Evolutionary conservation across 2,888 invertebrate genomes (phyloP), one percentile per base, ranked within the genome.

Genomic region (Corbicula japonica): DNA sequence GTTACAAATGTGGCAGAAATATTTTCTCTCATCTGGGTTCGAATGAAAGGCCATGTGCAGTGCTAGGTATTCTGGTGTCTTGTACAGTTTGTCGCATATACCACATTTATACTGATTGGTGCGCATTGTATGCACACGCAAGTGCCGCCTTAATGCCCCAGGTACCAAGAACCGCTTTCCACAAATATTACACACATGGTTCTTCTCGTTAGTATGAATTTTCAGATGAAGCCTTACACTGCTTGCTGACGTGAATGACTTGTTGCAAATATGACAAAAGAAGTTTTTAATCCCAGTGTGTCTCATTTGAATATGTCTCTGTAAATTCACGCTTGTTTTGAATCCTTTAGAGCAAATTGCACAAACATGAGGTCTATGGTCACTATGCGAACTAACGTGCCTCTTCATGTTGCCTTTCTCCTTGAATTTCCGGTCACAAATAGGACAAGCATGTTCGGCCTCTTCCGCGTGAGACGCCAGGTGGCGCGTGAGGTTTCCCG

Each of bases 1-100:
- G 28, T 75, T 77, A 50, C 81, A 81, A 1, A 81, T 38, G 34
- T 81, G 77, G 38, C 81, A 81, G 38, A 81, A 71, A 46, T 81
- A 74, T 1, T 74, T 71, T n/a, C 41, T 50, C 1, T 35, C 50
- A 3, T 8, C 15, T n/a, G 52, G n/a, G n/a, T n/a, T n/a, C n/a
- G n/a, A 38, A 23, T 66, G 66, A 21, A 5, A 35, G 2, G 32
- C 66, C 52, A 66, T 66, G 26, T 66, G 66, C 26, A n/a, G 28
- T 3, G 66, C 38, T 18, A 66, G 26, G 4, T 28, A 41, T n/a
- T 66, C 66, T 10, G 52, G 1, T 1, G 52, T 38, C 30, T 41
- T 35, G 38, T 26, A 66, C 1, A 15, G n/a, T 10, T 66, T 52
- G 6, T 38, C 38, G 30, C 66, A 66, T n/a, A 66, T 34, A n/a